phyloP scores from a whole-genome alignment of 2,797 vertebrate genomes.

The Parotocinclus haroldoi region DNA sequence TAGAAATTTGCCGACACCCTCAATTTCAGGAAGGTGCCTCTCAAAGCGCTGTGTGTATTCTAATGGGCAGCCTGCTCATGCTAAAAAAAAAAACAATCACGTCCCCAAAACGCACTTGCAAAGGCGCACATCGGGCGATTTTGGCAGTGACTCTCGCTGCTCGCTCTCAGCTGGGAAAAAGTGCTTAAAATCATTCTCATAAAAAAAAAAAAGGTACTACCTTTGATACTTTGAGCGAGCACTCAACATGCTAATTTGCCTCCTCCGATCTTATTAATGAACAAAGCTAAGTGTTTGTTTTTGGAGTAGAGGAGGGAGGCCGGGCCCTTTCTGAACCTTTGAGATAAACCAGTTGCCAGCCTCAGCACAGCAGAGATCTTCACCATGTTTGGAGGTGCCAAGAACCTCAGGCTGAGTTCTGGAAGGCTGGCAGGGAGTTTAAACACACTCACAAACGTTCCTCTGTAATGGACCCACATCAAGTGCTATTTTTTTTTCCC shows the following conservation, averaged over 20 bases:
- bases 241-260: constrained; percentile 14
- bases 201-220: constrained; percentile 21
- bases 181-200: neutral
- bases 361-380: constrained; percentile 56
- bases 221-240: neutral
- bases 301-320: constrained; percentile 33
- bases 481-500: constrained; percentile 55
- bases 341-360: constrained; percentile 68
- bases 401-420: constrained; percentile 65
- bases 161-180: constrained; percentile 5
- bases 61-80: neutral
- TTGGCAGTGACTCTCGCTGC: neutral
- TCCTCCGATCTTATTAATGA: constrained; percentile 5
- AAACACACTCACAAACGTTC: constrained; percentile 63
- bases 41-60: too few relatives aligned
- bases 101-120: neutral
- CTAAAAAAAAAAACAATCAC: neutral
- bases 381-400: constrained; percentile 62
- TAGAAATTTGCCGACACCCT: too few relatives aligned
- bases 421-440: constrained; percentile 56
- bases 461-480: constrained; percentile 65
- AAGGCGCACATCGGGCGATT: neutral
- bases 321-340: constrained; percentile 56
- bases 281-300: constrained; percentile 36
- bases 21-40: too few relatives aligned